Percentiles rank a stretch among this genome's conserved stretches.
Conservation (phyloP, 2,797 vertebrate species). For the Petrocephalus schoutedeni region DNA sequence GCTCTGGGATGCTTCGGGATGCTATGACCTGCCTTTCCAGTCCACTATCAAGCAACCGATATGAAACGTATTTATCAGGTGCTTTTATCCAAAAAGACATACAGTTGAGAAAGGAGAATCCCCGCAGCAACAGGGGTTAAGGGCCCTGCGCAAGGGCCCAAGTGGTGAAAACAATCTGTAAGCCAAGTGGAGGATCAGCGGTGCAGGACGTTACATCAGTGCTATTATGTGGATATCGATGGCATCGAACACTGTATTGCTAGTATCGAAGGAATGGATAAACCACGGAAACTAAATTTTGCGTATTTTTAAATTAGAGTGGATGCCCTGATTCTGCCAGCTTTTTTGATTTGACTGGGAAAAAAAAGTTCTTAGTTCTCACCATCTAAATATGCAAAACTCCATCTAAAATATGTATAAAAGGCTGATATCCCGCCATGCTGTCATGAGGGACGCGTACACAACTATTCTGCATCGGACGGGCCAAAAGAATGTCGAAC, state of each 20-base stretch:
- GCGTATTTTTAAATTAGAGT: not conserved
- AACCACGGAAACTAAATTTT: not conserved
- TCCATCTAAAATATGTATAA: not conserved
- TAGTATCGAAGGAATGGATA: not conserved
- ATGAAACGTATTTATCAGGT: not conserved
- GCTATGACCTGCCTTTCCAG: not conserved
- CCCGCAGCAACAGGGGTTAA: not conserved
- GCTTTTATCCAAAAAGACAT: not conserved
- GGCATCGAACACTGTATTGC: not conserved
- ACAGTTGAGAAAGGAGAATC: not conserved
- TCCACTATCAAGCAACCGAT: not conserved
- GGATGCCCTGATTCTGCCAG: not conserved
- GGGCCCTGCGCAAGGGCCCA: not conserved
- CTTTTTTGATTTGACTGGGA: not conserved
- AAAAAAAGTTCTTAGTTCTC: not conserved
- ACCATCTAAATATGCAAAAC: not conserved
- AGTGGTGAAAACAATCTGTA: not conserved
- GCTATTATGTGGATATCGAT: not conserved
- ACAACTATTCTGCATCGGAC: not conserved
- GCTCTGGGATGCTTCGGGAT: too few relatives aligned
- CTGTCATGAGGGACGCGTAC: not conserved
- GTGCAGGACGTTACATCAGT: not conserved
- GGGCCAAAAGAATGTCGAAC: not conserved
- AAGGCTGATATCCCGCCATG: not conserved
- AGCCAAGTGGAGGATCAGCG: not conserved